Evolutionary conservation across 2,113 vertebrate species (phyloP).

Genomic region (Semnornis frantzii): DNA sequence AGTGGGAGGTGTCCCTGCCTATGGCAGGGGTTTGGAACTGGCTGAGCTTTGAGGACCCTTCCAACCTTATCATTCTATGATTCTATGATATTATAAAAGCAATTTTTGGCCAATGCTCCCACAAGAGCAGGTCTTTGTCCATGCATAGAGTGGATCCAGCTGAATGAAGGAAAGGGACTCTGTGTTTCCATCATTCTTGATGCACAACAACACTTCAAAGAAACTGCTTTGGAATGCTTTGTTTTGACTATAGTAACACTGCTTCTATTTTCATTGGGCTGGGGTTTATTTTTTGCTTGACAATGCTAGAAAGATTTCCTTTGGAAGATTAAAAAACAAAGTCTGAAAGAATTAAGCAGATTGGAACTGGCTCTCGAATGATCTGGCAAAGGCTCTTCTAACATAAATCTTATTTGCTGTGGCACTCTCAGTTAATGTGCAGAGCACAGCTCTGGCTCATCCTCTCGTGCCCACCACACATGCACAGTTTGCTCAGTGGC

Average conservation of each 20-base stretch:
- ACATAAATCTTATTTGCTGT: background rate
- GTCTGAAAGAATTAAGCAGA: background rate
- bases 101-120: conserved; percentile 8
- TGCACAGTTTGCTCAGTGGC: background rate
- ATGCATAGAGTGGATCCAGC: background rate
- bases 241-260: background rate
- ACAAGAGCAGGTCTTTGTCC: background rate
- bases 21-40: too few species aligned
- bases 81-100: background rate
- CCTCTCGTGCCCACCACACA: background rate
- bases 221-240: background rate
- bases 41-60: too few species aligned
- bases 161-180: background rate
- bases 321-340: background rate
- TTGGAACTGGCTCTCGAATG: background rate
- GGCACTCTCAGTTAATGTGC: background rate
- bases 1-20: too few species aligned
- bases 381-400: background rate
- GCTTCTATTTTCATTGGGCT: background rate
- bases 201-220: background rate
- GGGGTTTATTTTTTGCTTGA: background rate
- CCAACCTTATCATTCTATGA: too few species aligned
- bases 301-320: background rate
- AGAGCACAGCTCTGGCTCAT: background rate
- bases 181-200: background rate